phyloP scores from a whole-genome alignment of 2,797 vertebrate genomes.

The Sebastes miniatus region DNA sequence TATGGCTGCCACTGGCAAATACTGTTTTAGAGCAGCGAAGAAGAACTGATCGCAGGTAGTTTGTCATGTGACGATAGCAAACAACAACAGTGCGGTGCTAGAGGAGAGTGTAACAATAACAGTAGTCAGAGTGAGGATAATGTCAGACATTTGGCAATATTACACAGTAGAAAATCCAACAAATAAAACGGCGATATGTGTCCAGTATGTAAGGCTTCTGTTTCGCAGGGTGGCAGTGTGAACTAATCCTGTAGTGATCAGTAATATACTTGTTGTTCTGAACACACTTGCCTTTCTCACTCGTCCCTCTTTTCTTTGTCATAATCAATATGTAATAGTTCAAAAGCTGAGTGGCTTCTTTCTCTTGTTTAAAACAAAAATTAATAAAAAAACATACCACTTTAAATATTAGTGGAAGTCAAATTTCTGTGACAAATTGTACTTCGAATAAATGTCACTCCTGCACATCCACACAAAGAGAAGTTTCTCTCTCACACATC shows the following conservation, averaged over 20 bases:
- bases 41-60: too few relatives aligned
- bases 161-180: too few relatives aligned
- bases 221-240: too few relatives aligned
- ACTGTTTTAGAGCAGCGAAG: too few relatives aligned
- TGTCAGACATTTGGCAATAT: too few relatives aligned
- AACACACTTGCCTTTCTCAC: neutral
- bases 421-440: neutral
- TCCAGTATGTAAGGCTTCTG: too few relatives aligned
- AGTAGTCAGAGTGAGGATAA: too few relatives aligned
- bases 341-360: neutral
- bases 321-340: neutral
- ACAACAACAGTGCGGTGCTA: too few relatives aligned
- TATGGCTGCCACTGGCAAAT: too few relatives aligned
- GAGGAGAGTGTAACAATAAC: too few relatives aligned
- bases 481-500: neutral
- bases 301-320: neutral
- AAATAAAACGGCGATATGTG: too few relatives aligned
- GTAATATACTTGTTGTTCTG: neutral
- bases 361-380: neutral
- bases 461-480: neutral
- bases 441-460: slow-evolving; percentile 6
- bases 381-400: neutral
- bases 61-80: too few relatives aligned
- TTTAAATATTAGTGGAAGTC: neutral
- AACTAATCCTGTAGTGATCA: neutral